Evolutionary conservation across 2,113 vertebrate species (phyloP).

Genomic region (Furnarius figulus): DNA sequence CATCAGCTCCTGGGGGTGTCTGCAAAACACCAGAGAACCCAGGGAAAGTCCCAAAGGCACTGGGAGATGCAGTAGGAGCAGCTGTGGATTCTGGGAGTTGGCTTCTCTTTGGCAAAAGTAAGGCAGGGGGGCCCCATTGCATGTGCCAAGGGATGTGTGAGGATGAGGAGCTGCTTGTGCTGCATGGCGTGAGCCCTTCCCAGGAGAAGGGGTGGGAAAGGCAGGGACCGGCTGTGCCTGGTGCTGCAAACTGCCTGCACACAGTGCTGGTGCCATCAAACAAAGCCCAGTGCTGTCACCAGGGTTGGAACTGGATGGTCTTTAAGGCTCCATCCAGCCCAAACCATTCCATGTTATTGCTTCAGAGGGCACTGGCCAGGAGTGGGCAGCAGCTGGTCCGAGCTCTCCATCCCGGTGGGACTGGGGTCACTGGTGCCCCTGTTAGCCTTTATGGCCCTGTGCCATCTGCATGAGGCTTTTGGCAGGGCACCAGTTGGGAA

Average conservation of each 20-base stretch:
- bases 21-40: background rate
- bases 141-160: background rate
- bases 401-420: fast-evolving
- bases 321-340: background rate
- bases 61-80: background rate
- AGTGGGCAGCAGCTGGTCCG: background rate
- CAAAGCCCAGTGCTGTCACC: background rate
- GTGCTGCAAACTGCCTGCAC: background rate
- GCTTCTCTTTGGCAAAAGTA: background rate
- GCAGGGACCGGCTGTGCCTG: background rate
- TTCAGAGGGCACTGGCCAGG: background rate
- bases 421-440: background rate
- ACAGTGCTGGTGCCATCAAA: background rate
- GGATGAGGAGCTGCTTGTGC: background rate
- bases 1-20: background rate
- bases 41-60: background rate
- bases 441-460: background rate
- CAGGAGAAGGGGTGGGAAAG: background rate
- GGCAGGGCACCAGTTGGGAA: background rate
- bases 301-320: background rate
- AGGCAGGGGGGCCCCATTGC: fast-evolving
- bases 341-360: fast-evolving
- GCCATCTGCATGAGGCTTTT: background rate
- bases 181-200: background rate
- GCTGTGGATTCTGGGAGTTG: background rate